These are phyloP conservation scores for Cataglyphis hispanica DNA, from an alignment of 1,140 invertebrate species.

Conservation along the genomic window DNA sequence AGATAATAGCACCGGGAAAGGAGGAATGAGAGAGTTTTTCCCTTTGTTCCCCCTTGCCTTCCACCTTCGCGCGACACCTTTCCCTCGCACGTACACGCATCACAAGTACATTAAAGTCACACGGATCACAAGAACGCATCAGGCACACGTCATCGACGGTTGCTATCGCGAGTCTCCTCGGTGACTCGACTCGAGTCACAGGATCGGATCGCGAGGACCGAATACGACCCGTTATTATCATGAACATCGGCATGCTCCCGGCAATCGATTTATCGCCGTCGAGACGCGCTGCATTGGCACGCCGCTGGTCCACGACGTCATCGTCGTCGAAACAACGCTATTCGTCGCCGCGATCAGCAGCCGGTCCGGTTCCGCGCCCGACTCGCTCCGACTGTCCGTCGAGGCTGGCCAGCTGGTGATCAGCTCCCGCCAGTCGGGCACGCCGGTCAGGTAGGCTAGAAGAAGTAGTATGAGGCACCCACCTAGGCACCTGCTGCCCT, in stretches of 20 bases:
- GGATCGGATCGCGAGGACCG: not conserved
- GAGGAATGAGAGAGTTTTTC: not conserved
- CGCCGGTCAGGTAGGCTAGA: constrained; percentile 76
- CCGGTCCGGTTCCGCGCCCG: constrained; percentile 26
- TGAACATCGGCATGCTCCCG: constrained; percentile 49
- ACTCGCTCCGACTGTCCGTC: constrained; percentile 28
- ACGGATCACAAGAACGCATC: constrained; percentile 44
- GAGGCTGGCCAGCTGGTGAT: constrained; percentile 61
- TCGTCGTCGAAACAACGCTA: constrained; percentile 31
- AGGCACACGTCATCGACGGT: constrained; percentile 50
- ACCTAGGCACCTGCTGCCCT: constrained; percentile 83
- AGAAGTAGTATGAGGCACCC: constrained; percentile 85
- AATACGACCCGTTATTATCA: constrained; percentile 60
- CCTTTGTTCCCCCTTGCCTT: not conserved
- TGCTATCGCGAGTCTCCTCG: not conserved
- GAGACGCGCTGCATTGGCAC: not conserved
- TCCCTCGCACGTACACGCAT: not conserved
- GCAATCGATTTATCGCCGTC: constrained; percentile 13
- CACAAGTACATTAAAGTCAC: constrained; percentile 62
- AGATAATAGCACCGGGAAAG: constrained; percentile 35
- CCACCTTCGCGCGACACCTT: not conserved
- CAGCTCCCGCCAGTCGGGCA: constrained; percentile 66
- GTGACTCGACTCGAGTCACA: constrained; percentile 23
- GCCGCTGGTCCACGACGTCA: constrained; percentile 1
- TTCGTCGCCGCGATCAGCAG: constrained; percentile 23